Base-by-base conservation (phyloP, 2,888 invertebrate genomes). In the Mechanitis mazaeus region DNA sequence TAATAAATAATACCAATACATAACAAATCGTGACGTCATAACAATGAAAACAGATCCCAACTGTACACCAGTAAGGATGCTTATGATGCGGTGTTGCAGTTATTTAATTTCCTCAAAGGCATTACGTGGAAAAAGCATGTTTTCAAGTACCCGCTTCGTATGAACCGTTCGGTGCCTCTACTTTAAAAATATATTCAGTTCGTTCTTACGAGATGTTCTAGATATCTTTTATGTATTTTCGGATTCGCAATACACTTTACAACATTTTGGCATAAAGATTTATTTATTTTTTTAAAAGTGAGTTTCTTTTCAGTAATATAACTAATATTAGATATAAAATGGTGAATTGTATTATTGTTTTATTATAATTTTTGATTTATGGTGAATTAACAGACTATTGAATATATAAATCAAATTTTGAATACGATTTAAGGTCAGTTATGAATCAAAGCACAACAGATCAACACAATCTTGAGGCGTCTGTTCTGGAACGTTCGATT, bases 51-150 rank as follows among this genome's bases (percentile, higher is more conserved):
- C 73, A 33, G 20, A 46, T 59, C 31, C 45, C 38, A 35, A 69
- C 72, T 60, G 72, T 69, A 71, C 75, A 75, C 72, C 69, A 69
- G 72, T 76, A 76, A 85, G 84, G 75, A 83, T 79, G 85, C 85
- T 85, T 84, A 85, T 85, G 81, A 85, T 80, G 85, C 78, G 84
- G 85, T 85, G 85, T 85, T 84, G 86, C 86, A 85, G 86, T 85
- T 88, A 88, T 88, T 87, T 87, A 87, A 87, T 87, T 87, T 87
- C 80, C 87, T 87, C 83, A 85, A 85, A 87, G 86, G 87, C 76
- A 86, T 86, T 85, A 85, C 85, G 80, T 80, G 81, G 83, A 84
- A 86, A 85, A 85, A 82, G 84, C 85, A 79, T 80, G 84, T 82
- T 84, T 80, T 82, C 76, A 79, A 85, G 84, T 79, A 80, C 74